These are phyloP conservation scores for Eurytoma adleriae DNA, from an alignment of 2,888 invertebrate species.

Conservation along the genomic window DNA sequence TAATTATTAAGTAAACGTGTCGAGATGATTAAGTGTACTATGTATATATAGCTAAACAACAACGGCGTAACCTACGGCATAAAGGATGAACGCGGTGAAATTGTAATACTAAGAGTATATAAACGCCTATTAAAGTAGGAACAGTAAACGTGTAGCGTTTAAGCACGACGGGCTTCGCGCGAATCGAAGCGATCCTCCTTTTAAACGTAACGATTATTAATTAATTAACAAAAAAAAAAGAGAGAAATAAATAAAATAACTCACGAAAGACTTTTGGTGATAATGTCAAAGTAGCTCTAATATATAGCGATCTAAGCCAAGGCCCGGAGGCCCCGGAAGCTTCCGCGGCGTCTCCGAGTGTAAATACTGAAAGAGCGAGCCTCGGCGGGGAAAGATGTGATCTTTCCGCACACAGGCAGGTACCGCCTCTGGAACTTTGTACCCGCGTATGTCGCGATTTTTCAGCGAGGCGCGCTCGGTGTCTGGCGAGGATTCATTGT, in stretches of 20 bases:
- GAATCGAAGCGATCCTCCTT: slow-evolving; percentile 38
- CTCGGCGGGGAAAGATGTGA: too few species aligned
- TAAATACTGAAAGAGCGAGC: not conserved
- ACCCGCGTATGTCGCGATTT: too few species aligned
- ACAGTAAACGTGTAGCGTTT: slow-evolving; percentile 19
- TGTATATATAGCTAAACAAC: slow-evolving; percentile 31
- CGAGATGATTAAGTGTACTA: slow-evolving; percentile 24
- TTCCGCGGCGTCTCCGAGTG: slow-evolving; percentile 6
- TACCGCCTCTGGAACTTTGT: too few species aligned
- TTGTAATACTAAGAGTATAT: slow-evolving; percentile 34
- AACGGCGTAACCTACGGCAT: slow-evolving; percentile 10
- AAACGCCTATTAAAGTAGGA: not conserved
- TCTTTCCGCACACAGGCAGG: too few species aligned
- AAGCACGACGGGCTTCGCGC: slow-evolving; percentile 24
- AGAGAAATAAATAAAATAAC: slow-evolving; percentile 39
- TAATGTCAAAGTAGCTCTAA: slow-evolving; percentile 54
- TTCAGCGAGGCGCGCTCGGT: too few species aligned
- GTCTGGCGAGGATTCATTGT: too few species aligned
- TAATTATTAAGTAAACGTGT: not conserved
- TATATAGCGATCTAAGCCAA: slow-evolving; percentile 42
- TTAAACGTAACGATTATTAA: not conserved
- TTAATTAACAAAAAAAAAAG: too few species aligned
- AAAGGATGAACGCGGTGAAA: slow-evolving; percentile 12
- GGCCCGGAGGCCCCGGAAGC: slow-evolving; percentile 16
- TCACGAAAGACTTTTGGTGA: slow-evolving; percentile 60